A percentile compares a stretch with the other conserved stretches of the same genome.
These are phyloP conservation scores for Pseudoatta argentina DNA, from an alignment of 1,140 invertebrate genomes.

Conservation along the genomic window DNA sequence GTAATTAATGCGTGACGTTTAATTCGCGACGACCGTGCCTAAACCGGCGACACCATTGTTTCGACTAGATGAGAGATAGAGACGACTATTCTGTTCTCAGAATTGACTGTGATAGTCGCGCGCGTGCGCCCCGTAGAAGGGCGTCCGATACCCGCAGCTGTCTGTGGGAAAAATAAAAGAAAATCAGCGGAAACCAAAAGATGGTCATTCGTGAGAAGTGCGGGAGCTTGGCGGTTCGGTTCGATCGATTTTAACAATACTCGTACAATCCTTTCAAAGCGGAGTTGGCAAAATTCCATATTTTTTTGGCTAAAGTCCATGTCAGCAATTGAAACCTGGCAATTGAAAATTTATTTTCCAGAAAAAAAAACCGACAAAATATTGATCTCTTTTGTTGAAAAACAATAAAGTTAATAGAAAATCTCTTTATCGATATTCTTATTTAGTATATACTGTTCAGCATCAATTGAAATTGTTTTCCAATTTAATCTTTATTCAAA, in stretches of 20 bases:
- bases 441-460: too few relatives aligned
- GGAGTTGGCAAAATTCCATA: too few relatives aligned
- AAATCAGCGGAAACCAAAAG: not conserved
- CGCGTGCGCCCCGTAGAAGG: not conserved
- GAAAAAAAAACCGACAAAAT: too few relatives aligned
- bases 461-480: too few relatives aligned
- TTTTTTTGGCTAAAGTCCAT: too few relatives aligned
- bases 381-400: too few relatives aligned
- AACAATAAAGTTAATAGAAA: too few relatives aligned
- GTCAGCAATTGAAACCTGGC: too few relatives aligned
- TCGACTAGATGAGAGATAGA: constrained; percentile 53
- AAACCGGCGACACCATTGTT: constrained; percentile 67
- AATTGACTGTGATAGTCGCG: not conserved
- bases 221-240: not conserved
- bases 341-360: too few relatives aligned
- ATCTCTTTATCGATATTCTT: too few relatives aligned
- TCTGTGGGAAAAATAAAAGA: not conserved
- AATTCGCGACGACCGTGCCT: constrained; percentile 56
- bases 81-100: constrained; percentile 7
- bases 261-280: not conserved
- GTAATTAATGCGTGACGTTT: constrained; percentile 69
- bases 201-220: not conserved
- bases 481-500: too few relatives aligned
- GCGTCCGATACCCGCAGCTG: not conserved
- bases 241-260: not conserved